Evolutionary conservation across 1,140 invertebrate species (phyloP).

Genomic region (Halyomorpha halys): DNA sequence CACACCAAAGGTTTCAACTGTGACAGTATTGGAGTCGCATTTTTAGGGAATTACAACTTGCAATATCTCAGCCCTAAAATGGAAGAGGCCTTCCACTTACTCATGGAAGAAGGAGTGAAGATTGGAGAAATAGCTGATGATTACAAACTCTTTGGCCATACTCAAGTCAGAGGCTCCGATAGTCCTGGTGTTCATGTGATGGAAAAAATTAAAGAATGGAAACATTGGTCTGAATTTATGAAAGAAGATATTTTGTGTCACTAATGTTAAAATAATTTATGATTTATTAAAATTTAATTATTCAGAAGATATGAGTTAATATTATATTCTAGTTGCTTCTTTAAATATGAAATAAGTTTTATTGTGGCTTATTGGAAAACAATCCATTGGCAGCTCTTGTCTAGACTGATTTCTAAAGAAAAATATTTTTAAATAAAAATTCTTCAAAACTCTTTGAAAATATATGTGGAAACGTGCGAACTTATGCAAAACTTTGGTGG

Average conservation of each 20-base stretch:
- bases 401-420: no score
- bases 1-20: slow-evolving; percentile 55
- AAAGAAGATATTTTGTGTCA: background rate
- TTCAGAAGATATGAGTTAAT: no score
- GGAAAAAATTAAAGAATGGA: slow-evolving; percentile 11
- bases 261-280: no score
- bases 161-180: background rate
- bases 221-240: background rate
- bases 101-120: background rate
- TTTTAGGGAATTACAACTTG: background rate
- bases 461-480: no score
- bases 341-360: no score
- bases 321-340: no score
- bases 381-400: no score
- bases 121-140: background rate
- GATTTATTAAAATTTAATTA: no score
- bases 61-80: background rate
- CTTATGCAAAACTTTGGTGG: no score
- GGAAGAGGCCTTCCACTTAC: background rate
- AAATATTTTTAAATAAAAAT: no score
- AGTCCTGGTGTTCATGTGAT: slow-evolving; percentile 4
- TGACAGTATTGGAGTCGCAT: slow-evolving; percentile 44
- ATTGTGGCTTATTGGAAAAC: no score
- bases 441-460: no score
- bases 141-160: background rate